Base-by-base conservation (phyloP, 1,140 invertebrate genomes). In the Drosophila pachea region DNA sequence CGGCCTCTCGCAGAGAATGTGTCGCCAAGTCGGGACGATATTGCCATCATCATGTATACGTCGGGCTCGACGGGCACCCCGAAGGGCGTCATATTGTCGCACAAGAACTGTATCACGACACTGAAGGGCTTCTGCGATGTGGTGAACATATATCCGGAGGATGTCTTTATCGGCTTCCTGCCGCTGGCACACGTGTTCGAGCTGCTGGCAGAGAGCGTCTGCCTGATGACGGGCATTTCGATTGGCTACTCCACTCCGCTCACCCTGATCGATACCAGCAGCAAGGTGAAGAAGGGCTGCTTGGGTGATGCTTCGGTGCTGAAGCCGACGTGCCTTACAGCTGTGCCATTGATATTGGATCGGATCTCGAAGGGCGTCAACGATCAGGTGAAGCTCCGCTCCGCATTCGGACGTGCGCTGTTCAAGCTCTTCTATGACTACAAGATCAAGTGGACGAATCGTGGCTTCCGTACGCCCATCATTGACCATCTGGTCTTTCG, bases 181-280 rank as follows among this genome's bases (percentile, higher is more conserved):
- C 98, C 98, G 8, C 91, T 99, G 49, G 98, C 98, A 43, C 99
- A 99, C 90, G 98, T 99, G 2, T 95, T 99, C 76, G 98, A 99
- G 90, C 91, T 99, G 43, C 92, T 97, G 49, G 93, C 94, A 7
- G 95, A 95, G 82, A 94, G 92, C 73, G 91, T 94, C 8, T 94
- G 94, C 77, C 90, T 95, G 40, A 89, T 94, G 42, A 93, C 91
- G 11, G 98, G 98, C 31, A 94, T 98, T 11, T 93, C 94, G 4
- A 98, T 99, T 88, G 98, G 98, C 6, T 99, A 99, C 90, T 98
- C 97, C 2, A 97, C 97, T 0, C 95, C 98, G 0, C 90, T 97
- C 16, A 99, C 98, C 0, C 94, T 99, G 91, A 95, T 98, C 42
- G 98, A 99, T 89, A 94, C 95, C 4, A 97, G 97, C 47, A 97